These are phyloP conservation scores for Pogonocichla stellata DNA, from an alignment of 2,113 vertebrate genomes.

Conservation along the genomic window DNA sequence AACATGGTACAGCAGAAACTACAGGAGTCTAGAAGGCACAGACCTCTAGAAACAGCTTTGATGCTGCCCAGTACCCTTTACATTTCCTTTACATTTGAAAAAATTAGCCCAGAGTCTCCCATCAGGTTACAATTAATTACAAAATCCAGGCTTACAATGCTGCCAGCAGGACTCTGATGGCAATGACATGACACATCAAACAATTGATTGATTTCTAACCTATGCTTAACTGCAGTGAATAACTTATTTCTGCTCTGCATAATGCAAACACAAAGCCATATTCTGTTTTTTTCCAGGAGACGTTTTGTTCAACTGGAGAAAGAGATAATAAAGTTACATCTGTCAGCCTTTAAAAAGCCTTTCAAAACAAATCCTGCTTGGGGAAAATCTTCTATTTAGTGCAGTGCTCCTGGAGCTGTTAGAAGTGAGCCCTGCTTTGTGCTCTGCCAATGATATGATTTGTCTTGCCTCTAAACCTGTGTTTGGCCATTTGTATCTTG, in stretches of 20 bases:
- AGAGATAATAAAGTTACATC: slow-evolving; percentile 46
- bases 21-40: neutral
- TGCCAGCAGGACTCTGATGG: neutral
- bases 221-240: neutral
- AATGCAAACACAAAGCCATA: neutral
- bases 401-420: neutral
- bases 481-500: slow-evolving; percentile 22
- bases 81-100: neutral
- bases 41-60: neutral
- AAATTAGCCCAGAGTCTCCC: neutral
- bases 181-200: neutral
- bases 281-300: slow-evolving; percentile 9
- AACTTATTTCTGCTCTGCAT: neutral
- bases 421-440: neutral
- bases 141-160: neutral
- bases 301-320: neutral
- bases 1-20: neutral
- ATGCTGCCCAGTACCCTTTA: neutral
- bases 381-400: slow-evolving; percentile 4
- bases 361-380: slow-evolving; percentile 54
- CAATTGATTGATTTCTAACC: neutral
- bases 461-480: slow-evolving; percentile 24
- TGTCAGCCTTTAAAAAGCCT: slow-evolving; percentile 45
- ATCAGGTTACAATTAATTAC: neutral
- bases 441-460: slow-evolving; percentile 6